Evolutionary conservation across 2,113 vertebrate species (phyloP), one percentile per base, ranked within the genome.

Genomic region (Lampris megalopsis): DNA sequence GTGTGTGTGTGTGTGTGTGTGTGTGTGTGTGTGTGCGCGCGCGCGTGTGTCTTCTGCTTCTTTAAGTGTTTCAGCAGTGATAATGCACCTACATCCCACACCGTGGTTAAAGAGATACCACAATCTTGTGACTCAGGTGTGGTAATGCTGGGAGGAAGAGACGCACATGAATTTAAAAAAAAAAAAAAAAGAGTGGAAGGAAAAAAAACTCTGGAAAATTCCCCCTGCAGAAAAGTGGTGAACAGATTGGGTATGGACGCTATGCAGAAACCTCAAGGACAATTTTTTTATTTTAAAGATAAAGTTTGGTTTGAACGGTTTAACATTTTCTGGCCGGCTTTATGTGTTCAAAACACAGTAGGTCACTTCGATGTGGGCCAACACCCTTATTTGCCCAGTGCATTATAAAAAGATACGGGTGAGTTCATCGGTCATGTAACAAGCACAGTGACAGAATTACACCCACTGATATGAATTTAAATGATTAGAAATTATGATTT

Each of bases 31-130:
- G 85, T 56, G 66, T 68, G 66, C 36, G 52, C 35, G 52, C 36
- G 38, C 57, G 13, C 8, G 63, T 13, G 41, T 10, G 45, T 9
- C 1, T 40, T 2, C n/a, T 4, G 72, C 37, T 62, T 84, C 70
- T 81, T 85, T 80, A 86, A 88, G 81, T 85, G 87, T 86, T 77
- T 76, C 80, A 82, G 59, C 79, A 75, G 73, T 13, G 89, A 89
- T 89, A 91, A 85, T 69, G 24, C 70, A 63, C 74, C 71, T 74
- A 79, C 84, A 71, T 75, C 65, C 75, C 71, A 71, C 50, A 77
- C 79, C 60, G 24, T 48, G 82, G 76, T 67, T 57, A 75, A 67
- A 80, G 64, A 81, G 87, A 88, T 91, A 90, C 73, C 71, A 2
- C 80, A 86, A 85, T 84, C 71, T 74, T 2, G 9, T 35, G 83